phyloP scores from a whole-genome alignment of 2,888 invertebrate genomes.

The Trachelus tabidus region DNA sequence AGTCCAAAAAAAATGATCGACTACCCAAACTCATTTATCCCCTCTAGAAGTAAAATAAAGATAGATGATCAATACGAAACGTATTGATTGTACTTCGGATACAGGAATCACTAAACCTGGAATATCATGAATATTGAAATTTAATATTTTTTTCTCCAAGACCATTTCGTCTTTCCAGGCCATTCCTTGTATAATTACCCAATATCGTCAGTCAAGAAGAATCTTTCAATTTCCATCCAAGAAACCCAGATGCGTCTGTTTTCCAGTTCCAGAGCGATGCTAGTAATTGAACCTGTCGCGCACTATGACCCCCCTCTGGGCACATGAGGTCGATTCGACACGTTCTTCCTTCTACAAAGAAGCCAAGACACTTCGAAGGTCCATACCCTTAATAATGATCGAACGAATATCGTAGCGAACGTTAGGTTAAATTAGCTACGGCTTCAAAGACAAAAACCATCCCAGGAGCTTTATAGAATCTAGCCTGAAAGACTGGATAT shows the following conservation, averaged over 20 bases:
- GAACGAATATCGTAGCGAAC: not conserved
- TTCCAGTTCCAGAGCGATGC: not conserved
- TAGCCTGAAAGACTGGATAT: not conserved
- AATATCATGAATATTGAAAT: not conserved
- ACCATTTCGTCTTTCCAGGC: not conserved
- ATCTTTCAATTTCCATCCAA: not conserved
- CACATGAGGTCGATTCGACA: not conserved
- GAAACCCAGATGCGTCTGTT: not conserved
- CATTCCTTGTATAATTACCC: not conserved
- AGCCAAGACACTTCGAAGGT: not conserved
- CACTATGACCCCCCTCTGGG: not conserved
- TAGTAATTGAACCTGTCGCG: not conserved
- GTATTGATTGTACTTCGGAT: no score
- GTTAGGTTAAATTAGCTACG: not conserved
- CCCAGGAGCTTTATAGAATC: not conserved
- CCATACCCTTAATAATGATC: not conserved
- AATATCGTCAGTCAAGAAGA: not conserved
- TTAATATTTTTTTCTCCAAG: not conserved
- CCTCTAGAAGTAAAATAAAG: no score
- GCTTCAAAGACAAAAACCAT: not conserved
- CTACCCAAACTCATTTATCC: no score
- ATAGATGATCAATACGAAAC: no score
- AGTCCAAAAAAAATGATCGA: no score
- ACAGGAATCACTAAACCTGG: no score
- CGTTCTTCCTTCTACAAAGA: not conserved